Percentiles rank a stretch among this genome's conserved stretches.
Conservation (phyloP, 2,113 vertebrate species). For the Pithys albifrons region DNA sequence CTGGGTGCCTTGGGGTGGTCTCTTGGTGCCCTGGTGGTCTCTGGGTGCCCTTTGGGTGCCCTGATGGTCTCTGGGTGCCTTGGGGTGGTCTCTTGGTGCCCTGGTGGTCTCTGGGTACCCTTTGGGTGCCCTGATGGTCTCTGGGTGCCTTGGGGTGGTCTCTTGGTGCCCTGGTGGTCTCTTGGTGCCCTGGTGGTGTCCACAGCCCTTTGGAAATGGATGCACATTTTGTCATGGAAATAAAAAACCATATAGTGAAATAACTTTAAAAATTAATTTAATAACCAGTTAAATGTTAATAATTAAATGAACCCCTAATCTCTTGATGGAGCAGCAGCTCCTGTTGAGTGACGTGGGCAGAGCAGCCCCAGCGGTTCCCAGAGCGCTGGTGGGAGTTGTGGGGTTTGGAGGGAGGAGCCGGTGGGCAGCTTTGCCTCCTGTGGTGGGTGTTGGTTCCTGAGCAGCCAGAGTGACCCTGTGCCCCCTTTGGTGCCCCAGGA, state of each 20-base stretch:
- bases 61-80: neutral
- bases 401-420: neutral
- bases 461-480: neutral
- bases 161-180: too few species aligned
- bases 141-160: neutral
- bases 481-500: conserved; percentile 50
- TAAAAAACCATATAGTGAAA: neutral
- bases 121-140: too few species aligned
- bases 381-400: neutral
- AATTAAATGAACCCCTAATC: neutral
- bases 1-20: neutral
- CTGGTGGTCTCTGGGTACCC: neutral
- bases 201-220: neutral
- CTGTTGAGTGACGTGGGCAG: neutral
- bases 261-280: neutral
- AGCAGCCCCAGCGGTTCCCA: neutral
- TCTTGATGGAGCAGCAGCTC: neutral
- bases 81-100: too few species aligned
- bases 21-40: neutral
- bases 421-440: too few species aligned
- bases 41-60: too few species aligned
- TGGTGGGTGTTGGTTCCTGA: rapidly evolving
- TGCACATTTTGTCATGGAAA: neutral
- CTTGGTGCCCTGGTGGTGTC: neutral
- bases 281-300: neutral